Conservation (phyloP, 2,888 invertebrate species). For the Ophion costatus region DNA sequence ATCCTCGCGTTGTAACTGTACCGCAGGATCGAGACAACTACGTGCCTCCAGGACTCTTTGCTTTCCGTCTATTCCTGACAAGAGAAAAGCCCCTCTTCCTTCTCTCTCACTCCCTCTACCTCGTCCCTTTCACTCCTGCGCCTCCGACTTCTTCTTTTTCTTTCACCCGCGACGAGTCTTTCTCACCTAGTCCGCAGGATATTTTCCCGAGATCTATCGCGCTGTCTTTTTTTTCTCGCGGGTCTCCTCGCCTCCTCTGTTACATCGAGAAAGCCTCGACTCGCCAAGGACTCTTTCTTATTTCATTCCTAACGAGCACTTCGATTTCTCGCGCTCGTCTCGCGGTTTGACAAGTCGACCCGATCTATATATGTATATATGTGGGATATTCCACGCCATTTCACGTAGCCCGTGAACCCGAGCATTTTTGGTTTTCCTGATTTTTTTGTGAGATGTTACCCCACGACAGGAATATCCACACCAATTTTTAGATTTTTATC, state of each 20-base stretch:
- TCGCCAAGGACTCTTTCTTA: neutral
- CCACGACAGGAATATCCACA: too few relatives aligned
- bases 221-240: neutral
- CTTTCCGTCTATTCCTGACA: constrained; percentile 40
- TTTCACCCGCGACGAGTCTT: neutral
- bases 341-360: neutral
- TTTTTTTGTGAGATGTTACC: too few relatives aligned
- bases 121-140: neutral
- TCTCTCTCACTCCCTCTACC: neutral
- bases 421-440: too few relatives aligned
- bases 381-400: too few relatives aligned
- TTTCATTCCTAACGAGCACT: constrained; percentile 1
- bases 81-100: constrained; percentile 30
- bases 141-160: too few relatives aligned
- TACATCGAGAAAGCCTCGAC: neutral
- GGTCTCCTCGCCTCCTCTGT: neutral
- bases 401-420: too few relatives aligned
- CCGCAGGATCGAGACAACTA: constrained; percentile 40
- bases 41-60: constrained; percentile 40
- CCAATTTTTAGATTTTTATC: too few relatives aligned
- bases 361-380: neutral
- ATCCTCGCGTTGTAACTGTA: constrained; percentile 53
- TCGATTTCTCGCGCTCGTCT: neutral
- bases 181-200: neutral
- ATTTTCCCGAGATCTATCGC: neutral